A percentile compares a stretch with the other conserved stretches of the same genome.
Conservation (phyloP, 2,797 vertebrate species). For the Danio aesculapii region DNA sequence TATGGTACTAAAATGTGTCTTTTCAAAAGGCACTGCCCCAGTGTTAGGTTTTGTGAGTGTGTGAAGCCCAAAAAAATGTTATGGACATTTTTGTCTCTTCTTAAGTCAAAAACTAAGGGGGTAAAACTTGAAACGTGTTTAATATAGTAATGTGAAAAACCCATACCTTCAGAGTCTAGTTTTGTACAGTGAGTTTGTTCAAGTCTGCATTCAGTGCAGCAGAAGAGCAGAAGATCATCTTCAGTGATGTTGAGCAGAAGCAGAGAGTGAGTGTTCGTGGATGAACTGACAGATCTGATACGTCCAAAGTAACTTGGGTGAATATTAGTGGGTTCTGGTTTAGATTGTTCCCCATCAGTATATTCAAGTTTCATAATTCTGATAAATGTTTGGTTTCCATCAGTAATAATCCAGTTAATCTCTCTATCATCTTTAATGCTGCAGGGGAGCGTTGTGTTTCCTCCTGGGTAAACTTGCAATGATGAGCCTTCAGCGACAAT, state of each 20-base stretch:
- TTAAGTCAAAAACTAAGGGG: neutral
- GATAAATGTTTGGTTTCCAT: slow-evolving; percentile 15
- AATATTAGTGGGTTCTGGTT: neutral
- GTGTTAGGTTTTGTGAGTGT: no score
- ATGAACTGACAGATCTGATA: neutral
- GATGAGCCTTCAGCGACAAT: neutral
- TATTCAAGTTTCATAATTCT: neutral
- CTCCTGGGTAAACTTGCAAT: neutral
- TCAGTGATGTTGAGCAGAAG: slow-evolving; percentile 20
- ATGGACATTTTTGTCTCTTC: neutral
- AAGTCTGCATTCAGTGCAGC: neutral
- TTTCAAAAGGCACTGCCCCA: no score
- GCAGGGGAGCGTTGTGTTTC: slow-evolving; percentile 14
- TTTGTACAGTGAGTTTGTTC: neutral
- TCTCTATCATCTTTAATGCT: slow-evolving; percentile 1
- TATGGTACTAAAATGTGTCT: no score
- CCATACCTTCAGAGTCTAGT: neutral
- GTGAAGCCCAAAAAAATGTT: neutral
- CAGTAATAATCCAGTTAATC: neutral
- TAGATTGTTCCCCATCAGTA: neutral
- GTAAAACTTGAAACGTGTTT: no score
- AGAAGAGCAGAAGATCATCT: slow-evolving; percentile 25
- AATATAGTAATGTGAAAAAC: no score
- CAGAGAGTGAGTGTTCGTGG: slow-evolving; percentile 19
- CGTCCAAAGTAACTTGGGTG: neutral